Evolutionary conservation across 2,797 vertebrate species (phyloP).

Genomic region (Peromyscus attwateri): DNA sequence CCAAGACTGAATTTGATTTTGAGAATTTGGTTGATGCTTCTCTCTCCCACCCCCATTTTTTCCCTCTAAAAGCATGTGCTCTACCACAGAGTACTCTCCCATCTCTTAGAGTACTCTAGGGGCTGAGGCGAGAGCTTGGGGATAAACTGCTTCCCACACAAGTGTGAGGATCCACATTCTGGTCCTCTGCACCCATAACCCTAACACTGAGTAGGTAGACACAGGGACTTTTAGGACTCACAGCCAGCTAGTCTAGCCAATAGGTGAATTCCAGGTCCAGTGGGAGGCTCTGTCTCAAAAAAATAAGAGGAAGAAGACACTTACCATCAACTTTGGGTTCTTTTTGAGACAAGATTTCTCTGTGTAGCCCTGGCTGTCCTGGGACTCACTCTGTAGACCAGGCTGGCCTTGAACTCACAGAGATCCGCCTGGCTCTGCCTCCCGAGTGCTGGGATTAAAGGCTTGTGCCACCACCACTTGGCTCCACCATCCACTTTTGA

Average conservation of each 20-base stretch:
- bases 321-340: background rate
- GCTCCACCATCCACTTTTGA: background rate
- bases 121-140: background rate
- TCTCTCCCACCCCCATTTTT: background rate
- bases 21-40: constrained; percentile 27
- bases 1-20: constrained; percentile 10
- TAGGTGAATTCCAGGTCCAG: background rate
- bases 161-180: background rate
- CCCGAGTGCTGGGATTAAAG: background rate
- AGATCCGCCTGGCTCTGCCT: background rate
- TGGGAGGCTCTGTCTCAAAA: too few relatives aligned
- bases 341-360: background rate
- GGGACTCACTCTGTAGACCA: background rate
- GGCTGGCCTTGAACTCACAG: background rate
- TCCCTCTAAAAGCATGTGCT: background rate
- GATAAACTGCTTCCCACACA: background rate
- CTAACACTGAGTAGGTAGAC: background rate
- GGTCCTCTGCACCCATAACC: background rate
- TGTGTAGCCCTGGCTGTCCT: background rate
- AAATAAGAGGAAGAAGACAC: background rate
- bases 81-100: background rate
- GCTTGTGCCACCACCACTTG: background rate
- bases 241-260: background rate
- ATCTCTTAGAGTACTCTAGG: background rate
- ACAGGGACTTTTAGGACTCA: background rate